Evolutionary conservation across 2,113 vertebrate species (phyloP).

Genomic region (Datnioides undecimradiatus): DNA sequence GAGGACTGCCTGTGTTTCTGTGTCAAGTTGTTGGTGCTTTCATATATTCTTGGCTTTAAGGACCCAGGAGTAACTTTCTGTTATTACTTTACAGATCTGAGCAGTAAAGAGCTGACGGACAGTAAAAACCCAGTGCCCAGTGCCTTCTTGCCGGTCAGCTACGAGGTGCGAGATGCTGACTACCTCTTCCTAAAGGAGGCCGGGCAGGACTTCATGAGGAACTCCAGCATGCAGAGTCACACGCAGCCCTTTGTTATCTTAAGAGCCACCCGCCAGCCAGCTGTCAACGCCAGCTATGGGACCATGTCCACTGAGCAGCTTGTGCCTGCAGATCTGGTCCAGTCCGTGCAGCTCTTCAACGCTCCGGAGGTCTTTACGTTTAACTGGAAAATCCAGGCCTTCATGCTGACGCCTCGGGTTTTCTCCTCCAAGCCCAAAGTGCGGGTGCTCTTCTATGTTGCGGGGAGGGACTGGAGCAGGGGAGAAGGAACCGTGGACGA

Average conservation of each 20-base stretch:
- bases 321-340: slow-evolving; percentile 87
- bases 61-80: background rate
- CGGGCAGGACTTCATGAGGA: slow-evolving; percentile 95
- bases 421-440: slow-evolving; percentile 87
- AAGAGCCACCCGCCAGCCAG: slow-evolving; percentile 84
- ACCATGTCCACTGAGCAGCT: slow-evolving; percentile 83
- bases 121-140: slow-evolving; percentile 87
- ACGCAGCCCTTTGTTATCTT: slow-evolving; percentile 92
- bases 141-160: slow-evolving; percentile 90
- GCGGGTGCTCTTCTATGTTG: slow-evolving; percentile 90
- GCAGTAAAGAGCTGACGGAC: slow-evolving; percentile 87
- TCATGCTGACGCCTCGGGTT: slow-evolving; percentile 86
- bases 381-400: slow-evolving; percentile 90
- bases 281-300: slow-evolving; percentile 88
- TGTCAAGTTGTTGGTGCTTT: slow-evolving; percentile 15
- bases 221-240: slow-evolving; percentile 91
- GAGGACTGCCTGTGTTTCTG: slow-evolving; percentile 17
- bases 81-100: slow-evolving; percentile 82
- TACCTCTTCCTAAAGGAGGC: slow-evolving; percentile 93
- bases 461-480: slow-evolving; percentile 89
- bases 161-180: slow-evolving; percentile 87
- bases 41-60: background rate
- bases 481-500: slow-evolving; percentile 74
- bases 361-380: slow-evolving; percentile 82
- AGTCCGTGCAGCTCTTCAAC: slow-evolving; percentile 83